phyloP scores from a whole-genome alignment of 2,113 vertebrate genomes.

The Ptilonorhynchus violaceus region DNA sequence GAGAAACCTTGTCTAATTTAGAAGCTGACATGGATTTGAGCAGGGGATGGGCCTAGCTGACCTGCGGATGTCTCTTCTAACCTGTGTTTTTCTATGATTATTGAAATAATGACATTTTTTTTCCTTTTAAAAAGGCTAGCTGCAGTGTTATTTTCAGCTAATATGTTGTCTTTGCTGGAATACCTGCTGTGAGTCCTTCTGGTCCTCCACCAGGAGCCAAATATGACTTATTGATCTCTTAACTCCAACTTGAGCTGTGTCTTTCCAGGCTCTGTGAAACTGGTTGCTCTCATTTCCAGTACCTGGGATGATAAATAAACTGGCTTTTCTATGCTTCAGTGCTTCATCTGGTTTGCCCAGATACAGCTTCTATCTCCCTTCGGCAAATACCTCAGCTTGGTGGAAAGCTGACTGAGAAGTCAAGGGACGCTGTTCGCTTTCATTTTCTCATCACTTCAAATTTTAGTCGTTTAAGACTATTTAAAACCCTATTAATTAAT shows the following conservation, averaged over 20 bases:
- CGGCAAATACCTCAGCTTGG: background rate
- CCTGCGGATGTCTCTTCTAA: background rate
- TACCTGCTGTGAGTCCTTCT: background rate
- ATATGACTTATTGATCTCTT: background rate
- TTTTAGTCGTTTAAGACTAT: background rate
- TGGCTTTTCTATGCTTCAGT: background rate
- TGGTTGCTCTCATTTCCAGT: background rate
- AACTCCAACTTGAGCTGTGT: background rate
- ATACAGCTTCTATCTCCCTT: background rate
- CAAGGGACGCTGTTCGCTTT: background rate
- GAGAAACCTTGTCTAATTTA: background rate
- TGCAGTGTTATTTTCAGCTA: background rate
- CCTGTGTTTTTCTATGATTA: background rate
- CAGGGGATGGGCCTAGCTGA: background rate
- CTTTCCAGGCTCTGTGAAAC: background rate
- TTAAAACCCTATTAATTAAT: background rate
- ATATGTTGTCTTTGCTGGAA: background rate
- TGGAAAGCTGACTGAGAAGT: background rate
- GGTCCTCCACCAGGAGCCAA: background rate
- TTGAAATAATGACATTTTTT: background rate
- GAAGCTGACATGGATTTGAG: background rate
- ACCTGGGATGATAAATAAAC: background rate
- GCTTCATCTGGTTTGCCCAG: background rate
- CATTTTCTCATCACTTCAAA: background rate
- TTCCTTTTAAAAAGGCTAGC: background rate